Conservation (phyloP, 2,113 vertebrate species). For the Leucopsar rothschildi region DNA sequence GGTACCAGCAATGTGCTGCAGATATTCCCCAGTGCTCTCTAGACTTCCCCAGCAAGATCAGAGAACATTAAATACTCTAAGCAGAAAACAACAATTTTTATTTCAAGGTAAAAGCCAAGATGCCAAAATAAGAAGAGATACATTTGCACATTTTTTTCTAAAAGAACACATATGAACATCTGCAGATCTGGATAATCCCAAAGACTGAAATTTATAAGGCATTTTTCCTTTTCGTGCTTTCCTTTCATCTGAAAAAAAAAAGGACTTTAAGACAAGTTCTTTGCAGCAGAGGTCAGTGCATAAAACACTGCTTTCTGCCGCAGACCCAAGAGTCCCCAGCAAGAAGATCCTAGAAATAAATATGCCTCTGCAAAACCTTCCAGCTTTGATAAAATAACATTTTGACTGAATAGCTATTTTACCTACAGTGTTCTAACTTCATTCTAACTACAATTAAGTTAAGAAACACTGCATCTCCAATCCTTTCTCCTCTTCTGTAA, state of each 20-base stretch:
- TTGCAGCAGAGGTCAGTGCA: not conserved
- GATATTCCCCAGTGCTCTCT: not conserved
- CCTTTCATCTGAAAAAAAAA: not conserved
- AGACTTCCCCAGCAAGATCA: not conserved
- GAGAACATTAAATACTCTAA: not conserved
- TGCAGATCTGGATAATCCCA: not conserved
- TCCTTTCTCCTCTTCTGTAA: not conserved
- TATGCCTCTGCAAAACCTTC: not conserved
- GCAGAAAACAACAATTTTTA: not conserved
- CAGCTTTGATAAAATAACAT: slow-evolving; percentile 25
- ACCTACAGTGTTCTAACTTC: not conserved
- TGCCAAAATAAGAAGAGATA: not conserved
- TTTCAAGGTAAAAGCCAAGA: not conserved
- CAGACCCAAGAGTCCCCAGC: slow-evolving; percentile 1
- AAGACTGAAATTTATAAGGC: not conserved
- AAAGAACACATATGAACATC: not conserved
- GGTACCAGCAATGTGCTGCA: not conserved
- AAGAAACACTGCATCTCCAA: not conserved
- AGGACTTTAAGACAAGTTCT: not conserved
- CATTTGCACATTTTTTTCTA: not conserved
- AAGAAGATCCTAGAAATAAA: slow-evolving; percentile 5
- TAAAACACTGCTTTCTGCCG: not conserved
- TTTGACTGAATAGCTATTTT: slow-evolving; percentile 23
- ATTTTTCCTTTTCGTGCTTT: not conserved
- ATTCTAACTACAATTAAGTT: slow-evolving; percentile 11